These are phyloP conservation scores for Phengaris alcon DNA, from an alignment of 2,888 invertebrate genomes.

Conservation along the genomic window DNA sequence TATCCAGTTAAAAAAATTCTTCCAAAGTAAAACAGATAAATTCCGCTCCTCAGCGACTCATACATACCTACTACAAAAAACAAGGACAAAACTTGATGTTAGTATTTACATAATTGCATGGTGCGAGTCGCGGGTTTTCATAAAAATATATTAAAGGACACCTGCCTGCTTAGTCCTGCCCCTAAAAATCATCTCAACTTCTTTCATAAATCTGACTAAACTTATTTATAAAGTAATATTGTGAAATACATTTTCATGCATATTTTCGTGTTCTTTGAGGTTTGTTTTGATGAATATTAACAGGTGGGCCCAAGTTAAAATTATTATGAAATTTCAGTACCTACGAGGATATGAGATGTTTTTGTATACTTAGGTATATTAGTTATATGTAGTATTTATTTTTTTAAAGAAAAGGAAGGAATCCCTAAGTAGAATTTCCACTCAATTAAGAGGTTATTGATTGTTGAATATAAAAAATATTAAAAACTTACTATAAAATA, in stretches of 20 bases:
- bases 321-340: not conserved
- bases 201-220: constrained; percentile 75
- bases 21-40: not conserved
- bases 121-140: constrained; percentile 51
- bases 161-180: constrained; percentile 72
- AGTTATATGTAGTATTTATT: too few species aligned
- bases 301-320: constrained; percentile 13
- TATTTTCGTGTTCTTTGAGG: constrained; percentile 41
- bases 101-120: constrained; percentile 74
- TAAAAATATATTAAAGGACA: constrained; percentile 72
- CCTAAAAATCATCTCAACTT: constrained; percentile 74
- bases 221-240: constrained; percentile 77
- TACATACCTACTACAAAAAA: constrained; percentile 31
- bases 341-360: not conserved
- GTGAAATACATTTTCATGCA: constrained; percentile 49
- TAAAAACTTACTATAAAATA: too few species aligned
- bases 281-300: constrained; percentile 22
- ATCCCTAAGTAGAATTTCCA: too few species aligned
- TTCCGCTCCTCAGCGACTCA: not conserved
- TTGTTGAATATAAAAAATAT: too few species aligned
- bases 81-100: constrained; percentile 42
- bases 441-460: too few species aligned
- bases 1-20: not conserved
- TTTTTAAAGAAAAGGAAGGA: too few species aligned
- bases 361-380: not conserved